Percentiles rank a stretch among this genome's conserved stretches.
These are phyloP conservation scores for Vannuccia rotundouncinata DNA, from an alignment of 2,888 invertebrate genomes.

Conservation along the genomic window DNA sequence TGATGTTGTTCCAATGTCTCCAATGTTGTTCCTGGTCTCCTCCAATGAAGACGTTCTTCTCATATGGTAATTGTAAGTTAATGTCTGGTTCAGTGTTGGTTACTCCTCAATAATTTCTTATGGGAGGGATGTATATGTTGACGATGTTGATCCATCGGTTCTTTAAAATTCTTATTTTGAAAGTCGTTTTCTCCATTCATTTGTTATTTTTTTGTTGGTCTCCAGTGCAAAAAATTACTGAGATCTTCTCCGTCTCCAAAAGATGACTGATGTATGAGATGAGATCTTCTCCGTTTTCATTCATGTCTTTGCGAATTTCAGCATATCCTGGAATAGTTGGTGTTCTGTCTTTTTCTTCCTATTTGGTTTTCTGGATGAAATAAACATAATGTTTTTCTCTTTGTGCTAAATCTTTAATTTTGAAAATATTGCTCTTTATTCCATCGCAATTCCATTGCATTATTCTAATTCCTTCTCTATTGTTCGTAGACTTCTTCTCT, in stretches of 20 bases:
- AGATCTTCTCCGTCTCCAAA: no score
- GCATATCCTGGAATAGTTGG: not conserved
- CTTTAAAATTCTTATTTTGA: not conserved
- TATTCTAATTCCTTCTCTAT: not conserved
- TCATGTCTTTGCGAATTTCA: not conserved
- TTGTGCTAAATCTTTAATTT: not conserved
- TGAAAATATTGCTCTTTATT: not conserved
- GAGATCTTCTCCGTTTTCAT: not conserved
- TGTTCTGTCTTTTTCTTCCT: not conserved
- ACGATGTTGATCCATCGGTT: not conserved
- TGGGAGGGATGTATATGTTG: not conserved
- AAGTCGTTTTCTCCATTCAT: not conserved
- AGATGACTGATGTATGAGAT: constrained; percentile 4
- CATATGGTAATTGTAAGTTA: not conserved
- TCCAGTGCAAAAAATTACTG: not conserved
- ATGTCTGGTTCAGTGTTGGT: not conserved
- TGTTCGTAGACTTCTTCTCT: not conserved
- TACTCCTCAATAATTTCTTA: not conserved
- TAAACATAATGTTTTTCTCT: not conserved
- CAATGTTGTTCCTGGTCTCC: not conserved
- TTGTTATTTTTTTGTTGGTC: not conserved
- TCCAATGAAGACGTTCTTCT: not conserved
- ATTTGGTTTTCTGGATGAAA: not conserved
- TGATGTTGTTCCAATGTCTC: not conserved
- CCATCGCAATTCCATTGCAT: constrained; percentile 8